A percentile compares a stretch with the other conserved stretches of the same genome.
These are phyloP conservation scores for Gephyroberyx darwinii DNA, from an alignment of 2,797 vertebrate species.

Conservation along the genomic window DNA sequence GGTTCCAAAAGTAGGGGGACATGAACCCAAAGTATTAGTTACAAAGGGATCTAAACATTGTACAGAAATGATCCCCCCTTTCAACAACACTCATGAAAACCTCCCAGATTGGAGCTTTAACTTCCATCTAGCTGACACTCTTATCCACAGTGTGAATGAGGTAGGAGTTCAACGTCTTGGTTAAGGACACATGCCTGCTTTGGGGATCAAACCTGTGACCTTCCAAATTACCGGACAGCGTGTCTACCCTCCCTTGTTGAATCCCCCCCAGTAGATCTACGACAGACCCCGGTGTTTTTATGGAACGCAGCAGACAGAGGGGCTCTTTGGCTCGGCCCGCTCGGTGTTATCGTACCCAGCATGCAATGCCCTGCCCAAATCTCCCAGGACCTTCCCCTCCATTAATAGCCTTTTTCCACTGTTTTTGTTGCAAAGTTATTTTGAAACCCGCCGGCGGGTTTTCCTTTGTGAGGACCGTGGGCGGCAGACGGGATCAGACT, in stretches of 20 bases:
- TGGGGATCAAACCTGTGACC: neutral
- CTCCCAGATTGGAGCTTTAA: too few relatives aligned
- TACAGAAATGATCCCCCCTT: too few relatives aligned
- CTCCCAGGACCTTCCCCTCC: constrained; percentile 36
- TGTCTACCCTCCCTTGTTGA: neutral
- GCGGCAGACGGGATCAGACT: neutral
- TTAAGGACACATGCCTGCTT: neutral
- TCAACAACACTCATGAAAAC: too few relatives aligned
- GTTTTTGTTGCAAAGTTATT: constrained; percentile 40
- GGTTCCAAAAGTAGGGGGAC: too few relatives aligned
- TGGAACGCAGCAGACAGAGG: constrained; percentile 28
- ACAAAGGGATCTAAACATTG: too few relatives aligned
- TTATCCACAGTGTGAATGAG: too few relatives aligned
- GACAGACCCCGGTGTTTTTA: neutral
- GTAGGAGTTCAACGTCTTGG: too few relatives aligned
- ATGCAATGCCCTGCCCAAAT: constrained; percentile 42
- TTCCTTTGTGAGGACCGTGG: constrained; percentile 7
- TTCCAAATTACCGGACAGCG: neutral
- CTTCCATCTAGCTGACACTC: too few relatives aligned
- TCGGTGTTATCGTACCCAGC: constrained; percentile 50
- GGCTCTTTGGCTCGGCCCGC: constrained; percentile 14
- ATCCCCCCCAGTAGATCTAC: neutral
- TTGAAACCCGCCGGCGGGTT: constrained; percentile 6
- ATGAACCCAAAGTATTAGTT: too few relatives aligned
- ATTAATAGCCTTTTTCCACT: constrained; percentile 41